Evolutionary conservation across 2,888 invertebrate genomes (phyloP), one percentile per base, ranked within the genome.

Genomic region (Taenaris catops): DNA sequence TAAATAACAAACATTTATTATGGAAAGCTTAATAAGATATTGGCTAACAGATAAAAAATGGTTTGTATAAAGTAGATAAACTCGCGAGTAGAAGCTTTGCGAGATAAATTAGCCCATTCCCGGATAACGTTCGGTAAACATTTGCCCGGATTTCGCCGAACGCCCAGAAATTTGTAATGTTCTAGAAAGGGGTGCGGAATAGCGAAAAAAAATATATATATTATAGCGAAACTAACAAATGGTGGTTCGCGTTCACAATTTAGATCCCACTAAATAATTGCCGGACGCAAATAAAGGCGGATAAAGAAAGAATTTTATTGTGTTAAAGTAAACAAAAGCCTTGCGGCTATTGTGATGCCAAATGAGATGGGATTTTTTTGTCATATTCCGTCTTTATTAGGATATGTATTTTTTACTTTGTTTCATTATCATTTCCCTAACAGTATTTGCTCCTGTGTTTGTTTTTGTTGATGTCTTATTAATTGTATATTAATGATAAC

Each of bases 61-160:
- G 11, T 10, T 6, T 10, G 6, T 29, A 20, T 14, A 29, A 8
- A 20, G 20, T 29, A 12, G 3, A 35, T 38, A 39, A 36, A 36
- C 36, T 34, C 25, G 36, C 33, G 8, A 31, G 34, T 25, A 11
- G 29, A 29, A 40, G 32, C 32, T 40, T 40, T 36, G 37, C 25
- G 36, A 44, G 40, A 44, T 44, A 40, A 36, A 44, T 44, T 40
- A 44, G 40, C 34, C 43, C 37, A 40, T 44, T 40, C 34, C 36
- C 40, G 31, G 36, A 34, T 36, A 42, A 44, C 40, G 40, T 31
- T 44, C 27, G 37, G 40, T 44, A 44, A 44, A 44, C 43, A 44
- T 43, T 43, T 39, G 39, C 35, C 33, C 20, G 42, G 42, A 43
- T 43, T 43, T 39, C 25, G 35, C 33, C 29, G 33, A 36, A 34